Base-by-base conservation (phyloP, 2,113 vertebrate species). In the Chaenocephalus aceratus region DNA sequence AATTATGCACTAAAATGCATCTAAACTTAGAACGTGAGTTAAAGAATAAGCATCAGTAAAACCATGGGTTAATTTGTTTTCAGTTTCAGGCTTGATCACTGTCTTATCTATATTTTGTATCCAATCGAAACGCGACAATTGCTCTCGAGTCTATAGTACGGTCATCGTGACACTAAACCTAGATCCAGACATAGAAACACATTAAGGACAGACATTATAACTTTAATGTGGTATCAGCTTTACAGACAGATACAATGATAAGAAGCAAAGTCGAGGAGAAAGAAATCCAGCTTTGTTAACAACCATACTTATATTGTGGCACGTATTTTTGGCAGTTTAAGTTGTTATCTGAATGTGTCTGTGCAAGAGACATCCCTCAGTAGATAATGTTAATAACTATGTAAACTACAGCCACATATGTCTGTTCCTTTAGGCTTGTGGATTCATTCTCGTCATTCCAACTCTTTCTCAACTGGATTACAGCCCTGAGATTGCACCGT, bases 381-480 rank as follows among this genome's bases (percentile, higher is more conserved):
- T 61, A 46, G 48, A 83, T 72, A 69, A 64, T 65, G 36, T 53
- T 75, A 79, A 83, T 53, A 69, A 41, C 62, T 63, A 16, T 74
- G 60, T 69, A 89, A 80, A 77, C 79, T 45, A 36, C 62, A 68
- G 53, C 30, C 54, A 51, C 67, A 73, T 60, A 21, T 7, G 62
- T 67, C 59, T 41, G 16, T 61, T 82, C 66, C 72, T 78, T 72
- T 18, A 58, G 77, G 79, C 75, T 75, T 45, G 23, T 41, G 72
- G 75, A 77, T 71, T 79, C 1, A 15, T 61, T 79, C 45, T 30
- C 21, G 72, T 86, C 74, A 62, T 64, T 75, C 23, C 60, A 61
- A 59, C 36, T 82, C 53, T 68, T 68, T 66, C 71, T 71, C 76
- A 41, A 74, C 69, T 72, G 67, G 61, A 90, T 83, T 83, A 62